Evolutionary conservation across 2,113 vertebrate species (phyloP), one percentile per base, ranked within the genome.

Genomic region (Podarcis raffonei): DNA sequence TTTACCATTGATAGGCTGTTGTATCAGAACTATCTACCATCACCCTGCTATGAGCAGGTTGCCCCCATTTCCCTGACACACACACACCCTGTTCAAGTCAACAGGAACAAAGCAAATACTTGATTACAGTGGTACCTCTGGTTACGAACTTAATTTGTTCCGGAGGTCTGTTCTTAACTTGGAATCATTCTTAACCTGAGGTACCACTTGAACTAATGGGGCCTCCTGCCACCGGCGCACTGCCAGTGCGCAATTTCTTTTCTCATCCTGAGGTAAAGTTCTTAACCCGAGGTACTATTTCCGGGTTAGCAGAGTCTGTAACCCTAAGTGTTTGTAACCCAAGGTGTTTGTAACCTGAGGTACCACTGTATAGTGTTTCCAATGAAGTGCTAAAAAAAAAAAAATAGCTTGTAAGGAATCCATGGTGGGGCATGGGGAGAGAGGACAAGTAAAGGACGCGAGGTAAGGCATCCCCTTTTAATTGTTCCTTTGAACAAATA

Each of bases 401-500:
- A 53, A 53, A 62, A 62, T 77, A 11, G 75, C 75, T 77, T 42
- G 4, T 25, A 77, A 23, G 37, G 16, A 25, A 77, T 13, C 1
- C 39, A 39, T 42, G 37, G 37, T 12, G 75, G 75, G 42, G 75
- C 42, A 23, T 48, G 75, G 23, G 75, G 23, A 42, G 8, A 37
- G 37, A 42, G 37, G 37, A 27, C 42, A 77, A 27, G 75, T 48
- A 42, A 77, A 77, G 9, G 42, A 42, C 25, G 39, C 37, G 25
- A 77, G 9, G 16, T 93, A 42, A 32, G 87, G 22, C 18, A 4
- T 1, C 91, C 68, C 91, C 85, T 88, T n/a, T 48, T 87, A 78
- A 84, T n/a, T 32, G 20, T 42, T 42, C 90, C 90, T 91, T 86
- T 78, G 85, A 87, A 82, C 87, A 88, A 93, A 95, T 94, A 86